Base-by-base conservation (phyloP, 2,888 invertebrate genomes). In the Phalangium opilio region DNA sequence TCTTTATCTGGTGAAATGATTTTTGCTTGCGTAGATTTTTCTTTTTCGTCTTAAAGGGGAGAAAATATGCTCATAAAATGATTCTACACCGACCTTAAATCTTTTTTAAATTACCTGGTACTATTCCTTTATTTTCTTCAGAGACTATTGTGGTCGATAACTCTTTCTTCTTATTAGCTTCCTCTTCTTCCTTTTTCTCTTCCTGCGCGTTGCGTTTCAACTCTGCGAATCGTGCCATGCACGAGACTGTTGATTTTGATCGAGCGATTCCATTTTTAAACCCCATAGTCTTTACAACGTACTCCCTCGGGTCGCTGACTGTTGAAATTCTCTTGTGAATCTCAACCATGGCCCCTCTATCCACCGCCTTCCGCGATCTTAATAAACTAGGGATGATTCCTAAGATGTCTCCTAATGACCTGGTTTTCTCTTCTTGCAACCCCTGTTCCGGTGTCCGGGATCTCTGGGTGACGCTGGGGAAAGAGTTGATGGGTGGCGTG, bases 281-380 rank as follows among this genome's bases (percentile, higher is more conserved):
- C 8, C 27, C 27, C 7, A 43, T 40, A 2, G 54, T 42, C 20
- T 50, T 50, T 3, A 48, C 46, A 3, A 51, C 50, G 20, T 54
- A 54, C 19, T 54, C 54, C n/a, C 54, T 42, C 1, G 54, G 54
- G 34, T 54, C 54, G 15, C 52, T 53, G 12, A 52, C 54, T 1
- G 54, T 54, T 15, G 54, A 54, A 35, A 51, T 50, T 38, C 54
- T 40, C 38, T 54, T 54, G 34, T 53, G 52, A 10, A 50, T 36
- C n/a, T 54, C 51, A 1, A 45, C 45, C n/a, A 49, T 35, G 0
- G 51, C 49, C 18, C 45, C 53, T 39, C 47, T 49, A 40, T 51
- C 51, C 19, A 44, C 47, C n/a, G 45, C 48, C 18, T 49, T 51
- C n/a, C 36, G 34, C n/a, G 47, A 47, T 12, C 51, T 32, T 27